Conservation (phyloP, 92 coral and sea anemone species). For the Phenganax stokvisi region DNA sequence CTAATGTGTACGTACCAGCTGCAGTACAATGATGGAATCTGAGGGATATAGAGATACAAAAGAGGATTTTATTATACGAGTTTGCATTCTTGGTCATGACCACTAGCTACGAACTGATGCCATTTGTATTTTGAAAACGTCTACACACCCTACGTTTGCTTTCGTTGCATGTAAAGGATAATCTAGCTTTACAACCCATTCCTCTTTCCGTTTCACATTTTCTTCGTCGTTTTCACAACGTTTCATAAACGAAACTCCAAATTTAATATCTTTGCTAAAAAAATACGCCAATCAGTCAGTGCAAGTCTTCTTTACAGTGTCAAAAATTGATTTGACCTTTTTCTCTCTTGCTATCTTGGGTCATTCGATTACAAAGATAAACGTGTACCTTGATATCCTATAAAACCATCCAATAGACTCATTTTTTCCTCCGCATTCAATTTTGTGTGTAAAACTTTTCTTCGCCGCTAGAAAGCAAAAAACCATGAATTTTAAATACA, state of each 20-base stretch:
- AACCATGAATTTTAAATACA: background rate
- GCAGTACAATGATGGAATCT: constrained; percentile 81
- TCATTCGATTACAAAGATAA: background rate
- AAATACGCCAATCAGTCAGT: background rate
- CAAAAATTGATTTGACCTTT: background rate
- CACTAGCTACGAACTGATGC: background rate
- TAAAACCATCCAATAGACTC: constrained; percentile 85
- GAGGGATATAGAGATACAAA: background rate
- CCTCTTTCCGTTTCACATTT: constrained; percentile 54
- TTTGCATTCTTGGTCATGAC: background rate
- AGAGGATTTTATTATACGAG: background rate
- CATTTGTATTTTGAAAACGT: too few relatives aligned
- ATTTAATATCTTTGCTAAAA: constrained; percentile 74
- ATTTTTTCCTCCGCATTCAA: constrained; percentile 63
- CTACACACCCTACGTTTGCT: constrained; percentile 71
- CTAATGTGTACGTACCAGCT: constrained; percentile 80
- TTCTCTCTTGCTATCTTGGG: background rate
- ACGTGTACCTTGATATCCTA: constrained; percentile 64
- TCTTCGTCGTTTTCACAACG: constrained; percentile 63
- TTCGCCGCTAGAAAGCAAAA: constrained; percentile 60
- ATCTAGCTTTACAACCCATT: constrained; percentile 68
- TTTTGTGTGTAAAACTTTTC: constrained; percentile 58
- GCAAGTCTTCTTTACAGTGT: background rate
- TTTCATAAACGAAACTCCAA: constrained; percentile 81
- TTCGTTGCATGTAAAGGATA: constrained; percentile 50